Evolutionary conservation across 2,797 vertebrate species (phyloP).

Genomic region (Typhlichthys eigenmanni): DNA sequence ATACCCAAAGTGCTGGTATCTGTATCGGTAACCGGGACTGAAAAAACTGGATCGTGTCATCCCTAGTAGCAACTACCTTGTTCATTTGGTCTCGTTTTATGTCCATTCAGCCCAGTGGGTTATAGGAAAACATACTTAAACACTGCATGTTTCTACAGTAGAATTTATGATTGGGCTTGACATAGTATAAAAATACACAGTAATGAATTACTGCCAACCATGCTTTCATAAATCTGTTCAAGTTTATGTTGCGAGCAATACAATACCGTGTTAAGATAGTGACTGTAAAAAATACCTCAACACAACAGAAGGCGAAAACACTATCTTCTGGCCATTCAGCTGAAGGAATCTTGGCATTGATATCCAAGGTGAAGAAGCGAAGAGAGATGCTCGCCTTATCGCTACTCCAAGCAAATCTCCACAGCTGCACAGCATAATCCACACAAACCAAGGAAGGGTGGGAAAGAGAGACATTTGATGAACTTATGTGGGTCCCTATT

Average conservation of each 20-base stretch:
- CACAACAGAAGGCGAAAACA: constrained; percentile 4
- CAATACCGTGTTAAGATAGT: neutral
- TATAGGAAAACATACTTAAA: too few relatives aligned
- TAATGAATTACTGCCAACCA: too few relatives aligned
- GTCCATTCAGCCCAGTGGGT: too few relatives aligned
- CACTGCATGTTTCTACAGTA: neutral
- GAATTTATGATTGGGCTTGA: neutral
- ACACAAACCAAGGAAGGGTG: neutral
- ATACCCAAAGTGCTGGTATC: too few relatives aligned
- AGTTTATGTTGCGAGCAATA: neutral
- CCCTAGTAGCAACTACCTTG: too few relatives aligned
- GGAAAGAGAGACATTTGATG: constrained; percentile 3
- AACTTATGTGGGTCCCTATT: neutral
- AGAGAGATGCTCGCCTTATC: constrained; percentile 21
- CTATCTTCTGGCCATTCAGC: constrained; percentile 20
- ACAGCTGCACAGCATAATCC: constrained; percentile 21
- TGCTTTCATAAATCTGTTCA: neutral
- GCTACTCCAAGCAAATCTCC: constrained; percentile 16
- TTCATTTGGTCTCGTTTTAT: too few relatives aligned
- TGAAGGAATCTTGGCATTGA: constrained; percentile 39
- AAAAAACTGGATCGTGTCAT: too few relatives aligned
- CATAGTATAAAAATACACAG: neutral
- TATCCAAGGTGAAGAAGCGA: constrained; percentile 12
- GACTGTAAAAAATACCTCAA: constrained; percentile 10
- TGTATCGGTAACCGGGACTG: too few relatives aligned